Conservation (phyloP, 1,140 invertebrate genomes). For the Procambarus clarkii region DNA sequence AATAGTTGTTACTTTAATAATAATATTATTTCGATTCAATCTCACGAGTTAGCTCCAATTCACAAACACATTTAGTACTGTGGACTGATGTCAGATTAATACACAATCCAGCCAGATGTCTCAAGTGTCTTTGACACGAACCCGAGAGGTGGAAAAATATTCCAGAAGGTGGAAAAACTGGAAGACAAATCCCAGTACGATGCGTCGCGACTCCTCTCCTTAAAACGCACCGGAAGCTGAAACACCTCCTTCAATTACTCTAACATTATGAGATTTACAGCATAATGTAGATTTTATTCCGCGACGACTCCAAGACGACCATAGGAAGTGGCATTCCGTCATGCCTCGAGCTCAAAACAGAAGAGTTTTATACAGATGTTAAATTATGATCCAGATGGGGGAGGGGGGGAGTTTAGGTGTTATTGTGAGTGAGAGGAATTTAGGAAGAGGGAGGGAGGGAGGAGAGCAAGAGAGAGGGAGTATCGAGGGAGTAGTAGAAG, state of each 20-base stretch:
- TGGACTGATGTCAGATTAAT: too few species aligned
- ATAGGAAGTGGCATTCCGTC: neutral
- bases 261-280: neutral
- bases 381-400: conserved; percentile 31
- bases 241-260: neutral
- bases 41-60: too few species aligned
- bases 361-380: conserved; percentile 40
- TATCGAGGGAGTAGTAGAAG: neutral
- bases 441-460: neutral
- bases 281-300: neutral
- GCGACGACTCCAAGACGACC: too few species aligned
- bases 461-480: neutral
- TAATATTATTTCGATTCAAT: too few species aligned
- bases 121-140: too few species aligned
- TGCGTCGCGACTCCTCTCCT: neutral
- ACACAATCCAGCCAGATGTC: too few species aligned
- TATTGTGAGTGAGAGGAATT: neutral
- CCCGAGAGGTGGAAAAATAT: too few species aligned
- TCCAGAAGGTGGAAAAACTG: too few species aligned
- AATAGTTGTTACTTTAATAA: too few species aligned
- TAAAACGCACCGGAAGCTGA: neutral
- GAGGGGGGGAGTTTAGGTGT: too few species aligned
- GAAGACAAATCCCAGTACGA: too few species aligned
- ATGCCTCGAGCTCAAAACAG: conserved; percentile 13
- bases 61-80: too few species aligned